Conservation (phyloP, 2,888 invertebrate species). For the Machimus atricapillus region DNA sequence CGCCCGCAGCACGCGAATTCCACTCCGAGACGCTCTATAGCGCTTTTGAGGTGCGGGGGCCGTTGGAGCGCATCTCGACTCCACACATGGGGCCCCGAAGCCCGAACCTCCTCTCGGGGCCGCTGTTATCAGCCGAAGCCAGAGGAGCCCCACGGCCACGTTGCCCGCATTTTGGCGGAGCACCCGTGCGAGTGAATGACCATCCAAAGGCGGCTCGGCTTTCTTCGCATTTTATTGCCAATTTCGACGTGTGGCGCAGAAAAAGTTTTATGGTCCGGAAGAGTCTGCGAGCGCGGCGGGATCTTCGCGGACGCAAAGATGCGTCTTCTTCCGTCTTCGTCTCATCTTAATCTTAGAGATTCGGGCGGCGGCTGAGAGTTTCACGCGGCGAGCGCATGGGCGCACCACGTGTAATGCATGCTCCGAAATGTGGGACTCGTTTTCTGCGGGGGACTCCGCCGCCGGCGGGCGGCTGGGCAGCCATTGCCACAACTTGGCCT, state of each 20-base stretch:
- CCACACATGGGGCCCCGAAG: not conserved
- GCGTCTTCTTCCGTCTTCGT: not conserved
- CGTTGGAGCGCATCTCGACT: not conserved
- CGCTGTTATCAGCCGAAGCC: not conserved
- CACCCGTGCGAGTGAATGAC: not conserved
- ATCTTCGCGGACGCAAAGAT: not conserved
- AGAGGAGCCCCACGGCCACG: not conserved
- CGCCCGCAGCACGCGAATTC: not conserved
- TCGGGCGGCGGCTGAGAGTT: not conserved
- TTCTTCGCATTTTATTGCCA: slow-evolving; percentile 1
- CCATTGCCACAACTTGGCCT: not conserved
- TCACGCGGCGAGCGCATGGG: slow-evolving; percentile 21
- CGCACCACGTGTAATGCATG: not conserved
- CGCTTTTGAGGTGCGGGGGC: not conserved
- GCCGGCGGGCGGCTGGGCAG: not conserved
- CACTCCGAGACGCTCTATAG: not conserved
- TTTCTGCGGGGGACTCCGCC: not conserved
- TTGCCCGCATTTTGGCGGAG: not conserved
- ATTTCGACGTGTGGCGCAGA: not conserved
- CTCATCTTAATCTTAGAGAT: not conserved
- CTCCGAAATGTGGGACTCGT: not conserved
- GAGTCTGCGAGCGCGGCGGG: not conserved
- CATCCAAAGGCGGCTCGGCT: not conserved
- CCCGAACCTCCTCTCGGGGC: not conserved
- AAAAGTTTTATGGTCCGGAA: slow-evolving; percentile 11